A percentile compares a stretch with the other conserved stretches of the same genome.
phyloP scores from a whole-genome alignment of 2,888 invertebrate genomes.

The Metallyticus violacea region DNA sequence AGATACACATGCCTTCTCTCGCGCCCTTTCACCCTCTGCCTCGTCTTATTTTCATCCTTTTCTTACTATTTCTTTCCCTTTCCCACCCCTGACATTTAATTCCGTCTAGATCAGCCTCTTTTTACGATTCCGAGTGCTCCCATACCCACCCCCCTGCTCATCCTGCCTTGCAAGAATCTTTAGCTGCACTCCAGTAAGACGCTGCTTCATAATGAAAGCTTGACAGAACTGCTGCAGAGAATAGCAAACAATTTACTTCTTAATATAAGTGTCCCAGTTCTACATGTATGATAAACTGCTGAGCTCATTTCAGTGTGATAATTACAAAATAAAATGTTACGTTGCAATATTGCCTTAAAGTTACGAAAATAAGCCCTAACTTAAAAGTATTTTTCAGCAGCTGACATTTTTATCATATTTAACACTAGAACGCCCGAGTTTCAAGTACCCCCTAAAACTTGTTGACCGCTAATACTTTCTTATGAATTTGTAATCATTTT shows the following conservation, averaged over 20 bases:
- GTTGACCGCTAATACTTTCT: no score
- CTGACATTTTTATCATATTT: no score
- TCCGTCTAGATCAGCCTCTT: constrained; percentile 10
- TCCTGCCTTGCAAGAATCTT: background rate
- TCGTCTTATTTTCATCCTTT: background rate
- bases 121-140: background rate
- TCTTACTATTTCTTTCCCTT: background rate
- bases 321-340: no score
- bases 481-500: no score
- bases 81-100: constrained; percentile 6
- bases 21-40: background rate
- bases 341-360: no score
- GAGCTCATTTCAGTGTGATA: no score
- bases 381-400: no score
- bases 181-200: background rate
- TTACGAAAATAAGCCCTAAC: no score
- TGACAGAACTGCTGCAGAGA: background rate
- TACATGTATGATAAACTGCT: no score
- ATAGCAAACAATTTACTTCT: background rate
- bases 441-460: no score
- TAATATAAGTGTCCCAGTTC: background rate
- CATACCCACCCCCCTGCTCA: background rate
- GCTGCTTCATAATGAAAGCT: background rate
- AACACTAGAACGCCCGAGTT: no score
- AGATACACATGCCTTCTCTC: background rate